phyloP scores from a whole-genome alignment of 2,113 vertebrate genomes.

The Pterophyllum scalare region DNA sequence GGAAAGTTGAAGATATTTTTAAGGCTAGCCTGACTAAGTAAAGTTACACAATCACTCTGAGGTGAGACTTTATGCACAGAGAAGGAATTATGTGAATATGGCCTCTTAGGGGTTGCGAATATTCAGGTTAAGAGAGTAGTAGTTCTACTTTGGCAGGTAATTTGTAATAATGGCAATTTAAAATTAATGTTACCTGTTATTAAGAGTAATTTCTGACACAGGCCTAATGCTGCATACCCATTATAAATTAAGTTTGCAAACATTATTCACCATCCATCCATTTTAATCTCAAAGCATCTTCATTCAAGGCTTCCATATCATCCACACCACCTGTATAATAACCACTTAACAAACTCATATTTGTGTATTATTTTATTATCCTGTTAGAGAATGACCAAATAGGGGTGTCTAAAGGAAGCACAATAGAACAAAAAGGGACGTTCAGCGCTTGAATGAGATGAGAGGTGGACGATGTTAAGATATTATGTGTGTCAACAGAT shows the following conservation, averaged over 20 bases:
- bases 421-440: background rate
- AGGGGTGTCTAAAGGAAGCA: background rate
- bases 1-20: conserved; percentile 27
- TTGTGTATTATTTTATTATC: background rate
- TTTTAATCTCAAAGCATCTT: background rate
- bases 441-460: background rate
- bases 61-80: background rate
- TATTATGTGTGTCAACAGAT: background rate
- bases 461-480: background rate
- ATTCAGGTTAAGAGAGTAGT: background rate
- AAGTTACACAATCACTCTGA: conserved; percentile 6
- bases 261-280: background rate
- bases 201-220: background rate
- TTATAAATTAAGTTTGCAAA: background rate
- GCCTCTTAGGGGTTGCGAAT: background rate
- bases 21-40: background rate
- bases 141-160: background rate
- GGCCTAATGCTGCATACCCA: background rate
- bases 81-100: background rate
- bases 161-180: conserved; percentile 1
- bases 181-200: background rate
- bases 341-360: background rate
- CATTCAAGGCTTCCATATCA: background rate
- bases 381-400: background rate
- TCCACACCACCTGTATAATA: background rate